Evolutionary conservation across 2,797 vertebrate genomes (phyloP).

Genomic region (Euthynnus affinis): DNA sequence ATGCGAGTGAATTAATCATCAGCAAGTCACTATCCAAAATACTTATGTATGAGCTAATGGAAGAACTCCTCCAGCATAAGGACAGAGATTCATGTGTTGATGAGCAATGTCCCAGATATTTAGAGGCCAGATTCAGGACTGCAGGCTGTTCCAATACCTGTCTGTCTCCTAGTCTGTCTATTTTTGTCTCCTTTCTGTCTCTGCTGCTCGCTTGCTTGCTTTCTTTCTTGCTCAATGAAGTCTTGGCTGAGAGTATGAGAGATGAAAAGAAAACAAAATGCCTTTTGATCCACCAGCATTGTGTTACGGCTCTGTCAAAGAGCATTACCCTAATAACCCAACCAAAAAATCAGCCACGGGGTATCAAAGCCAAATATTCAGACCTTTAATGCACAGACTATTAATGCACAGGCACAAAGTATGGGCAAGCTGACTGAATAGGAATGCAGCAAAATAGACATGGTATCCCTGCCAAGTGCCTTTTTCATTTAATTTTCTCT

Average conservation of each 20-base stretch:
- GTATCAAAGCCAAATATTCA: slow-evolving; percentile 61
- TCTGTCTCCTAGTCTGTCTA: slow-evolving; percentile 57
- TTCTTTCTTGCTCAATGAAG: slow-evolving; percentile 43
- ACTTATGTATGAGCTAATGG: slow-evolving; percentile 72
- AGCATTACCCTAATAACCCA: slow-evolving; percentile 76
- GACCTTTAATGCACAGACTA: slow-evolving; percentile 54
- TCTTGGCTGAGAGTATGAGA: slow-evolving; percentile 57
- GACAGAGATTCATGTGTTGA: slow-evolving; percentile 62
- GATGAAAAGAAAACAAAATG: slow-evolving; percentile 81
- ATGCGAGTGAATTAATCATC: slow-evolving; percentile 73
- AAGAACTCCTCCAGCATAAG: slow-evolving; percentile 54
- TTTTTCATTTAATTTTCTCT: slow-evolving; percentile 63
- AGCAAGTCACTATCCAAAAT: slow-evolving; percentile 51
- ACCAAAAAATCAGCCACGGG: slow-evolving; percentile 49
- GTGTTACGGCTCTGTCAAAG: slow-evolving; percentile 76
- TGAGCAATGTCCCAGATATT: slow-evolving; percentile 73
- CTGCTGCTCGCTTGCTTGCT: not conserved
- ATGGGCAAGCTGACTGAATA: slow-evolving; percentile 26
- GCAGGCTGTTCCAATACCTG: slow-evolving; percentile 64
- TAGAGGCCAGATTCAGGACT: slow-evolving; percentile 52
- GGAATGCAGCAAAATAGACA: slow-evolving; percentile 27
- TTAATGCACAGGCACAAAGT: slow-evolving; percentile 59
- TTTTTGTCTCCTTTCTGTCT: slow-evolving; percentile 42
- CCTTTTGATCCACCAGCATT: slow-evolving; percentile 73
- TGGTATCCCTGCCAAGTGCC: slow-evolving; percentile 50